Evolutionary conservation across 2,113 vertebrate genomes (phyloP).

Genomic region (Andinoacara biseriatus): DNA sequence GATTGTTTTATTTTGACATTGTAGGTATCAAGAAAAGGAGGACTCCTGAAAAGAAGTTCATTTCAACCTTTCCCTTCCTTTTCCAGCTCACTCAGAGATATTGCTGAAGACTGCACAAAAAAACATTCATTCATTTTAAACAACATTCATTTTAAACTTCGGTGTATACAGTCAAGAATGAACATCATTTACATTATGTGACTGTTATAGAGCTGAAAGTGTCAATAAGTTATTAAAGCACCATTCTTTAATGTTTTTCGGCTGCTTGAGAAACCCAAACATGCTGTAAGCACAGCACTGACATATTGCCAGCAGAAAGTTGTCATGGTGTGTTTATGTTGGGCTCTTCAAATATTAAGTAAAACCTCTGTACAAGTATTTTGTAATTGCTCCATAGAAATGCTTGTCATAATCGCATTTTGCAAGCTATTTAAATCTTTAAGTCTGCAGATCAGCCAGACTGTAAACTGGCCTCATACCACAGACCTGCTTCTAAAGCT

Average conservation of each 20-base stretch:
- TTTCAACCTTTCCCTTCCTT: not conserved
- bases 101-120: not conserved
- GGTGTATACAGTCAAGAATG: not conserved
- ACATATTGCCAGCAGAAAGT: not conserved
- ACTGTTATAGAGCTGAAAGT: not conserved
- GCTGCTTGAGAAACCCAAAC: too few species aligned
- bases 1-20: not conserved
- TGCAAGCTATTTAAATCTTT: too few species aligned
- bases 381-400: too few species aligned
- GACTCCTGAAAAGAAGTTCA: conserved; percentile 80
- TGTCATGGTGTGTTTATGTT: not conserved
- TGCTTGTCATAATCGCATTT: too few species aligned
- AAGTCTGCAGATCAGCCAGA: too few species aligned
- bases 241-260: not conserved
- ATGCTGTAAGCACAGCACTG: not conserved
- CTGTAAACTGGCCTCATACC: too few species aligned
- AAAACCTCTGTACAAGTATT: too few species aligned
- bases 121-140: not conserved
- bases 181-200: not conserved
- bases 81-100: not conserved
- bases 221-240: not conserved
- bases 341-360: too few species aligned
- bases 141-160: not conserved
- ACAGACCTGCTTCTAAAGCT: too few species aligned
- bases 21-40: conserved; percentile 89